A percentile compares a stretch with the other conserved stretches of the same genome.
phyloP scores from a whole-genome alignment of 2,797 vertebrate genomes.

The Phrynocephalus forsythii region DNA sequence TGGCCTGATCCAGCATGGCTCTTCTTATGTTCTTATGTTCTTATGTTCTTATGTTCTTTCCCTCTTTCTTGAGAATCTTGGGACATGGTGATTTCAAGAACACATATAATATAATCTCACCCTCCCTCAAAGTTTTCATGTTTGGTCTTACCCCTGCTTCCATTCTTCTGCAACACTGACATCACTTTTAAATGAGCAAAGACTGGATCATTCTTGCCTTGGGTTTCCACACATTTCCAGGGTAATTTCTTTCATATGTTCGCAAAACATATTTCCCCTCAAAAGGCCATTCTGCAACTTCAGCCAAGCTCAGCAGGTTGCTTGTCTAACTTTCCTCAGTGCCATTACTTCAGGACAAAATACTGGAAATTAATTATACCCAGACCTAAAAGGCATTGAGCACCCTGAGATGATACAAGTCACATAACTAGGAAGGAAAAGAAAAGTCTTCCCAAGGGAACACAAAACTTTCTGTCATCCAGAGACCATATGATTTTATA shows the following conservation, averaged over 20 bases:
- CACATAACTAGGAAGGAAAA: neutral
- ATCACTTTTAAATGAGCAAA: slow-evolving; percentile 45
- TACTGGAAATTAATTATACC: slow-evolving; percentile 44
- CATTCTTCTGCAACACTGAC: slow-evolving; percentile 30
- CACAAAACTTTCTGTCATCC: neutral
- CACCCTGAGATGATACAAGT: neutral
- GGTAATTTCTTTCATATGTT: slow-evolving; percentile 39
- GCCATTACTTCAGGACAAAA: slow-evolving; percentile 30
- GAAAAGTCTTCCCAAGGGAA: neutral
- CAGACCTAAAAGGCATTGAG: neutral
- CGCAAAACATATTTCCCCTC: slow-evolving; percentile 1
- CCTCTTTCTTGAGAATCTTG: slow-evolving; percentile 29
- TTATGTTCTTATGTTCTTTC: too few relatives aligned
- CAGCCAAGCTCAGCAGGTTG: slow-evolving; percentile 3
- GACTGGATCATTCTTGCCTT: slow-evolving; percentile 31
- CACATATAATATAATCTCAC: slow-evolving; percentile 6
- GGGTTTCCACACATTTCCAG: slow-evolving; percentile 34
- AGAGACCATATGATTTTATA: neutral
- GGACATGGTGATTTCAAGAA: slow-evolving; percentile 1
- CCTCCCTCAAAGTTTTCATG: slow-evolving; percentile 1
- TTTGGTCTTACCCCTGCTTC: slow-evolving; percentile 41
- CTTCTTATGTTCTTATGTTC: too few relatives aligned
- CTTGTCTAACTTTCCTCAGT: slow-evolving; percentile 24
- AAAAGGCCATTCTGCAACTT: slow-evolving; percentile 29
- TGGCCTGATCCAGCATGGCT: too few relatives aligned